Conservation (phyloP, 2,113 vertebrate species). For the Lichenostomus cassidix region DNA sequence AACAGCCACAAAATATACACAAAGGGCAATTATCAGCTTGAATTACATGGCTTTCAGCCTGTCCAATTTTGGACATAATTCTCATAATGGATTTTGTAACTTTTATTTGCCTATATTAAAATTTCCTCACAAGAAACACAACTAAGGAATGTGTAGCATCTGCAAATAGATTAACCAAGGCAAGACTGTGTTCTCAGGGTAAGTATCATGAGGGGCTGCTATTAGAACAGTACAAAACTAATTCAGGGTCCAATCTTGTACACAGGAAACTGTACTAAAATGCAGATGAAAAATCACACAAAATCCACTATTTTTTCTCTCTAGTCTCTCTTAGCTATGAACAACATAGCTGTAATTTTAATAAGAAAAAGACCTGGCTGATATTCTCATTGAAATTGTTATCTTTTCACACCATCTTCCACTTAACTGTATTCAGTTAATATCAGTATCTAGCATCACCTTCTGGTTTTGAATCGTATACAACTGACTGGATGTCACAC, state of each 20-base stretch:
- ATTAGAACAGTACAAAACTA: not conserved
- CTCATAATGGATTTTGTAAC: not conserved
- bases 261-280: not conserved
- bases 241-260: not conserved
- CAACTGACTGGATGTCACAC: not conserved
- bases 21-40: not conserved
- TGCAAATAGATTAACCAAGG: not conserved
- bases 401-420: not conserved
- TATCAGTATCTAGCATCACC: not conserved
- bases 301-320: not conserved
- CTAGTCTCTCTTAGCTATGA: not conserved
- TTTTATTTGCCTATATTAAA: not conserved
- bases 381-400: not conserved
- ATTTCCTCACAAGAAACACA: not conserved
- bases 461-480: not conserved
- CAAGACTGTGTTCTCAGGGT: not conserved
- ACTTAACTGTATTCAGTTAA: not conserved
- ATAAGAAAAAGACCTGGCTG: not conserved
- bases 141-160: not conserved
- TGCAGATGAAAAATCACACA: not conserved
- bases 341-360: not conserved
- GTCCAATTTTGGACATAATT: not conserved
- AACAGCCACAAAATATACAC: not conserved
- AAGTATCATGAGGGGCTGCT: not conserved
- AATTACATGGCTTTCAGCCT: not conserved